phyloP scores from a whole-genome alignment of 2,113 vertebrate genomes.

The Hydrochoerus hydrochaeris region DNA sequence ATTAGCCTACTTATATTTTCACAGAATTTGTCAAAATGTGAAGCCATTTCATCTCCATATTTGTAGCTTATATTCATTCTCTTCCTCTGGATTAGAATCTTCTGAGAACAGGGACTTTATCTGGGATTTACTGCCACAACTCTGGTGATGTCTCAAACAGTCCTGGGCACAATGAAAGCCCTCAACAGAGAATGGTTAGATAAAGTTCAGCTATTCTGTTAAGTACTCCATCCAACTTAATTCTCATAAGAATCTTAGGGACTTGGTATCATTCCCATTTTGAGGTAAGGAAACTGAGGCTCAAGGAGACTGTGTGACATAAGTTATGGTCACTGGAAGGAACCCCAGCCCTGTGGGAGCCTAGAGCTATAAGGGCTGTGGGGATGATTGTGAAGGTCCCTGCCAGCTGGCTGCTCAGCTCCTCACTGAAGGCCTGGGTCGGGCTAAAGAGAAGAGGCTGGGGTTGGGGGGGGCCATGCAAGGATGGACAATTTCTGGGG shows the following conservation, averaged over 20 bases:
- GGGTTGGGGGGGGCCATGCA: not conserved
- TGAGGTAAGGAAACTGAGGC: constrained; percentile 40
- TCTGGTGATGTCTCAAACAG: constrained; percentile 11
- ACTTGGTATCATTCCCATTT: not conserved
- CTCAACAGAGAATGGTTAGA: not conserved
- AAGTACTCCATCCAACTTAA: not conserved
- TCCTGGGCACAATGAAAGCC: not conserved
- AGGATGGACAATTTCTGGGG: not conserved
- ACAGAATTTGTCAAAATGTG: constrained; percentile 26
- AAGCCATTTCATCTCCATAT: constrained; percentile 11
- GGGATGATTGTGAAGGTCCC: not conserved
- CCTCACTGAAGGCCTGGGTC: not conserved
- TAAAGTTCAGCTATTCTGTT: constrained; percentile 24
- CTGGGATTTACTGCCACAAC: constrained; percentile 16
- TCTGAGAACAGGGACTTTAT: not conserved
- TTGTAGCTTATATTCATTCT: constrained; percentile 39
- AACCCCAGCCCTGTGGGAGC: not conserved
- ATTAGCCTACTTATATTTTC: constrained; percentile 3
- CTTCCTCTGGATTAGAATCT: constrained; percentile 42
- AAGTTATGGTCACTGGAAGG: not conserved
- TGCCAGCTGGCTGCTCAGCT: not conserved
- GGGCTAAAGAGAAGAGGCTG: not conserved
- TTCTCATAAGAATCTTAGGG: constrained; percentile 43
- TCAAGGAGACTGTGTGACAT: not conserved
- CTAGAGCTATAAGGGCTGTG: not conserved